Base-by-base conservation (phyloP, 2,888 invertebrate genomes). In the Lycocerus yunnanus region DNA sequence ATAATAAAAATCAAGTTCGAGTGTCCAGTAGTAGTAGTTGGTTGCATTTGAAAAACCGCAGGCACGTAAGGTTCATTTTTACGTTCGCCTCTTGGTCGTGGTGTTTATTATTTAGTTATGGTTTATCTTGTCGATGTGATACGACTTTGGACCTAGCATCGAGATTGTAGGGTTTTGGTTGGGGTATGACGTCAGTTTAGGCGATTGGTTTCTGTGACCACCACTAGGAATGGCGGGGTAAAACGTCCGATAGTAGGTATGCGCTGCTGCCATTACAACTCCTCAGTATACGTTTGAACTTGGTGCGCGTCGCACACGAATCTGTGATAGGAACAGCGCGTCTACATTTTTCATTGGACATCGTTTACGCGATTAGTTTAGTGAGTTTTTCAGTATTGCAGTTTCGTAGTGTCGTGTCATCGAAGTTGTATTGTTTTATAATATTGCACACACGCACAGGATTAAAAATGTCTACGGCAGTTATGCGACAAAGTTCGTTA, bases 401-500 rank as follows among this genome's bases (percentile, higher is more conserved):
- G 88, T 89, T 89, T 89, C 73, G 72, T 73, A 75, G 75, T 75
- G 76, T 74, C 72, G 76, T 68, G 76, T 68, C 73, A 68, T 71
- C 59, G 60, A 72, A 63, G 68, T 69, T 69, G 16, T 72, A 15
- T 68, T 69, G 63, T 60, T 59, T 63, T 70, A 66, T 10, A 15
- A 65, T 66, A 60, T 61, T 61, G 60, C 21, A 11, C 68, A 16
- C 58, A 63, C 58, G 14, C 15, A 63, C 68, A 70, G 75, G 69
- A 78, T 80, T 20, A 88, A 90, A 87, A 86, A 93, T 93, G 93
- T 93, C 93, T 88, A 92, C 93, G 83, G 93, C 93, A 87, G 92
- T 93, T 88, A 93, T 93, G 93, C 91, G 92, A 88, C 91, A 90
- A 88, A 90, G 91, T 88, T 90, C 93, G 85, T 90, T 92, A 89